phyloP scores from a whole-genome alignment of 2,797 vertebrate species.

The Myotis myotis region DNA sequence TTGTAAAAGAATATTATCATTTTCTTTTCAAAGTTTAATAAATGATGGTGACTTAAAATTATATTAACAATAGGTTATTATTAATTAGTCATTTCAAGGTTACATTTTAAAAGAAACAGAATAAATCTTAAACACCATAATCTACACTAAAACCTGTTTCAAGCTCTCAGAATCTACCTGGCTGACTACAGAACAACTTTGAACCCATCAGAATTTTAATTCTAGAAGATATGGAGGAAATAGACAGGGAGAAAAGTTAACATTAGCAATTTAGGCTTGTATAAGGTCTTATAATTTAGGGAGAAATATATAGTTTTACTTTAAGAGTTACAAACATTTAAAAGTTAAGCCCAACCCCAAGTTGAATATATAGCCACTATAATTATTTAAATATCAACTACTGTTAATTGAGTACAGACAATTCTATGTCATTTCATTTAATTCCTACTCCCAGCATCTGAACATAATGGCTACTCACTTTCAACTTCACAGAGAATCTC shows the following conservation, averaged over 20 bases:
- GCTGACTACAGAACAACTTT: neutral
- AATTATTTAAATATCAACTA: constrained; percentile 40
- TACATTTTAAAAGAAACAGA: constrained; percentile 29
- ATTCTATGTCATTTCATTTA: neutral
- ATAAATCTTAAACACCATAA: neutral
- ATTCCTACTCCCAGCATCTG: neutral
- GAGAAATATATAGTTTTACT: neutral
- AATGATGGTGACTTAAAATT: neutral
- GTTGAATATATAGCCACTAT: neutral
- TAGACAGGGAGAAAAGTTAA: constrained; percentile 24
- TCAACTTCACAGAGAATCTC: constrained; percentile 62
- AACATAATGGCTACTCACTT: constrained; percentile 35
- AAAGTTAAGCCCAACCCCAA: neutral
- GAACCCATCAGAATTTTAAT: neutral
- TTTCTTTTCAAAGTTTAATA: constrained; percentile 29
- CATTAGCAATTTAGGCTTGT: neutral
- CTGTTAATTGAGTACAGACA: neutral
- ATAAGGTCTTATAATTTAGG: neutral
- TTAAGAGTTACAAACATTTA: neutral
- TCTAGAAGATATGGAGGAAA: neutral
- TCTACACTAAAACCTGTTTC: neutral
- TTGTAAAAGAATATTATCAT: constrained; percentile 7
- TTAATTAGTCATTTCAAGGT: neutral
- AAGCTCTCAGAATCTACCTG: neutral
- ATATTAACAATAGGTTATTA: neutral